phyloP scores from a whole-genome alignment of 1,140 invertebrate species.

The Stegodyphus mimosarum region DNA sequence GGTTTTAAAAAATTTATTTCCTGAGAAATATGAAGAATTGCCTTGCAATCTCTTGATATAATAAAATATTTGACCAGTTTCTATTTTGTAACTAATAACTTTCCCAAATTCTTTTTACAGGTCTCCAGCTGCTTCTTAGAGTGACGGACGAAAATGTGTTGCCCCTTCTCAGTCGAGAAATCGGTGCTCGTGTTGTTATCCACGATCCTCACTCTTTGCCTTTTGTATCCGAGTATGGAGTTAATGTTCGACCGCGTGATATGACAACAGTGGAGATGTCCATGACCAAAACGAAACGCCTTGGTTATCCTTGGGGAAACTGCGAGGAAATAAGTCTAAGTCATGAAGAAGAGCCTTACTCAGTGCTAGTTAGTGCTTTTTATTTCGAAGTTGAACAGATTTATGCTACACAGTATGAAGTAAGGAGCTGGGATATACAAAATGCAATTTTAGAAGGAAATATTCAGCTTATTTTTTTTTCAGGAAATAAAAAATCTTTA shows the following conservation, averaged over 20 bases:
- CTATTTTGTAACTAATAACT: no score
- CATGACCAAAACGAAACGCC: background rate
- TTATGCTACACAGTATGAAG: no score
- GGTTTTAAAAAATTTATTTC: no score
- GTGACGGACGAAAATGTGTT: background rate
- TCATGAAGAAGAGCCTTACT: conserved; percentile 9
- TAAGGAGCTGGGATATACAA: no score
- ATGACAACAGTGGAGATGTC: conserved; percentile 36
- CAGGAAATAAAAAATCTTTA: no score
- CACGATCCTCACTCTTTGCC: conserved; percentile 39
- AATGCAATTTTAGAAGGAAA: no score
- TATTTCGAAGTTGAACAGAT: no score
- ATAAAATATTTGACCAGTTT: no score
- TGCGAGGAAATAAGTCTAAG: background rate
- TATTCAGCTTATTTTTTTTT: no score
- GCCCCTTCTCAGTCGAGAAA: conserved; percentile 17
- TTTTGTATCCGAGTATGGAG: conserved; percentile 33
- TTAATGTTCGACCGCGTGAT: conserved; percentile 16
- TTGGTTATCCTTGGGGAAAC: conserved; percentile 20
- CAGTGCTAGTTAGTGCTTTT: conserved; percentile 16
- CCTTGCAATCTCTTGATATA: no score
- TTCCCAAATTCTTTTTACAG: background rate
- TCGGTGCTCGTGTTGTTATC: conserved; percentile 33
- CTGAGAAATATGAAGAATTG: no score
- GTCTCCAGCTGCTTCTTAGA: conserved; percentile 33